Conservation (phyloP, 2,113 vertebrate genomes). For the Nothocercus nigrocapillus region DNA sequence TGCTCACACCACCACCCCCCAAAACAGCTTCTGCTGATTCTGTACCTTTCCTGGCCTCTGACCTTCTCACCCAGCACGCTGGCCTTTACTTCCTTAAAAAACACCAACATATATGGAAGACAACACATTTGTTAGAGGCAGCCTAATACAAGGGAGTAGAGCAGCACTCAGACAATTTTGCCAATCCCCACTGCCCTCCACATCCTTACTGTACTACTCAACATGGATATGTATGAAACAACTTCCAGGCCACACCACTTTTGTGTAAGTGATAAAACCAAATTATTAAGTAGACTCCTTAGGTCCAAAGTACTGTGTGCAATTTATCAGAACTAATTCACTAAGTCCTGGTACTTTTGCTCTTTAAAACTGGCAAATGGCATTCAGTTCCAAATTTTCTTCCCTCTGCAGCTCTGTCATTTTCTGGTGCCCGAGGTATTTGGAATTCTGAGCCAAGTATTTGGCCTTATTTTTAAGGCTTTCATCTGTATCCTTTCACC, state of each 20-base stretch:
- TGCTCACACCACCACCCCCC: too few species aligned
- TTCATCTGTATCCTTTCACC: constrained; percentile 78
- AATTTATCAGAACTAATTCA: background rate
- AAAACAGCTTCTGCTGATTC: too few species aligned
- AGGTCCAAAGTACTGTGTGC: background rate
- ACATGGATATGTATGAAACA: too few species aligned
- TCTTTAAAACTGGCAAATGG: constrained; percentile 68
- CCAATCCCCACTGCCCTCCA: too few species aligned
- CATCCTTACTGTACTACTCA: background rate
- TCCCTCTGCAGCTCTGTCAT: constrained; percentile 68
- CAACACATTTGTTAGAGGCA: too few species aligned
- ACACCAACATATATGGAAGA: too few species aligned
- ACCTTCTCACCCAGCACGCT: too few species aligned
- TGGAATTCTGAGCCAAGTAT: constrained; percentile 80
- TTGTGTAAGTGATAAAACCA: background rate
- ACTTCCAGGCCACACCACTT: background rate
- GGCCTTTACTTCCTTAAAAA: too few species aligned
- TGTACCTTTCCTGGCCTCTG: too few species aligned
- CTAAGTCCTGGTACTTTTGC: background rate
- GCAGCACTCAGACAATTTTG: too few species aligned
- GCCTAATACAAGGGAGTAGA: too few species aligned
- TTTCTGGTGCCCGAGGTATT: constrained; percentile 76
- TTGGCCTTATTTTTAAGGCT: constrained; percentile 71
- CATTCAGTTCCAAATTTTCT: constrained; percentile 81
- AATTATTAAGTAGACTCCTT: background rate